Evolutionary conservation across 2,888 invertebrate genomes (phyloP).

Genomic region (Polydrusus cervinus): DNA sequence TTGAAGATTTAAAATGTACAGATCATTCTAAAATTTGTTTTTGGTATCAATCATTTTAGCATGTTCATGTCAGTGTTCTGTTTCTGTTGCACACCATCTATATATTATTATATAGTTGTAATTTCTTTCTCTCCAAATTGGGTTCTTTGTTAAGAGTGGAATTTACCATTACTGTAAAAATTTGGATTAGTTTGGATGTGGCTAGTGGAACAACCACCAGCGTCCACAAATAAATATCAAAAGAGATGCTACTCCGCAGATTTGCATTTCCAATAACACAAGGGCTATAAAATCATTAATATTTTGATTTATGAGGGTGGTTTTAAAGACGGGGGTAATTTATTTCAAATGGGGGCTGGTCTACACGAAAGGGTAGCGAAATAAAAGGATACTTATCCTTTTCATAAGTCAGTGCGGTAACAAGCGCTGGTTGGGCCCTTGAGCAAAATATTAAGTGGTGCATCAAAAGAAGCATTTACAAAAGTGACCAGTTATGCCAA

Average conservation of each 20-base stretch:
- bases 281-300: conserved; percentile 45
- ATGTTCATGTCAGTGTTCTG: no score
- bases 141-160: background rate
- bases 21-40: no score
- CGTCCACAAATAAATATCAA: conserved; percentile 12
- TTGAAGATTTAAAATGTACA: no score
- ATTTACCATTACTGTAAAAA: no score
- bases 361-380: conserved; percentile 30
- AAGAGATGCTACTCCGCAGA: conserved; percentile 16
- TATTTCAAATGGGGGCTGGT: conserved; percentile 37
- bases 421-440: no score
- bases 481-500: no score
- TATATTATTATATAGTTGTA: no score
- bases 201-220: background rate
- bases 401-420: conserved; percentile 1
- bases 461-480: no score
- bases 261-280: conserved; percentile 32
- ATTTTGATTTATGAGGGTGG: conserved; percentile 44
- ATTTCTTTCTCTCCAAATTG: no score
- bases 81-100: no score
- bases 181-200: conserved; percentile 14
- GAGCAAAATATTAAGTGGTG: no score
- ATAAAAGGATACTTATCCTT: conserved; percentile 29
- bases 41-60: no score
- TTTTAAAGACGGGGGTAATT: conserved; percentile 37